A percentile compares a stretch with the other conserved stretches of the same genome.
These are phyloP conservation scores for Galeruca laticollis DNA, from an alignment of 2,888 invertebrate genomes.

Conservation along the genomic window DNA sequence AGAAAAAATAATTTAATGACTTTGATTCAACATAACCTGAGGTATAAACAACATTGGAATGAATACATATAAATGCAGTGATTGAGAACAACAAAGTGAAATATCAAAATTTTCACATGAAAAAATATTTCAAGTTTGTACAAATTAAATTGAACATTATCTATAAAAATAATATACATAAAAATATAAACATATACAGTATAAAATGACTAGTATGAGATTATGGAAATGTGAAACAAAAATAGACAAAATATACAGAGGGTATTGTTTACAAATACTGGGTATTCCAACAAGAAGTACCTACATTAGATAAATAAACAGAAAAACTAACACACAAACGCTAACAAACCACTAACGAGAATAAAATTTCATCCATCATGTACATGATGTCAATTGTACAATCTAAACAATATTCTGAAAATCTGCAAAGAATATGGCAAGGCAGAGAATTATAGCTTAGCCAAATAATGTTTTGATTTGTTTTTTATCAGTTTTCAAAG, in stretches of 20 bases:
- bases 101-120: constrained; percentile 29
- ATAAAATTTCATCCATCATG: too few relatives aligned
- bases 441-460: too few relatives aligned
- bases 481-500: too few relatives aligned
- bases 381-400: too few relatives aligned
- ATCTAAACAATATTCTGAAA: too few relatives aligned
- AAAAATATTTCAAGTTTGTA: constrained; percentile 28
- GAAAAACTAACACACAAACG: too few relatives aligned
- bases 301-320: neutral
- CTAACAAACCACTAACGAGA: too few relatives aligned
- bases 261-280: neutral
- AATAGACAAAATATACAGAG: neutral
- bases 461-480: too few relatives aligned
- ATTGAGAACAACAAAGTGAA: constrained; percentile 17
- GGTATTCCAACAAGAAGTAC: constrained; percentile 9
- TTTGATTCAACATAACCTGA: constrained; percentile 35
- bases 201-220: constrained; percentile 27
- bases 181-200: constrained; percentile 24
- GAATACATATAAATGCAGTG: constrained; percentile 40
- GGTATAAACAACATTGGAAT: constrained; percentile 44
- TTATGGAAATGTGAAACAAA: constrained; percentile 1
- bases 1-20: constrained; percentile 45
- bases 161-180: constrained; percentile 22
- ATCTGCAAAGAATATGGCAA: too few relatives aligned
- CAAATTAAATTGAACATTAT: neutral